phyloP scores from a whole-genome alignment of 2,888 invertebrate species.

The Drosophila multiciliata region DNA sequence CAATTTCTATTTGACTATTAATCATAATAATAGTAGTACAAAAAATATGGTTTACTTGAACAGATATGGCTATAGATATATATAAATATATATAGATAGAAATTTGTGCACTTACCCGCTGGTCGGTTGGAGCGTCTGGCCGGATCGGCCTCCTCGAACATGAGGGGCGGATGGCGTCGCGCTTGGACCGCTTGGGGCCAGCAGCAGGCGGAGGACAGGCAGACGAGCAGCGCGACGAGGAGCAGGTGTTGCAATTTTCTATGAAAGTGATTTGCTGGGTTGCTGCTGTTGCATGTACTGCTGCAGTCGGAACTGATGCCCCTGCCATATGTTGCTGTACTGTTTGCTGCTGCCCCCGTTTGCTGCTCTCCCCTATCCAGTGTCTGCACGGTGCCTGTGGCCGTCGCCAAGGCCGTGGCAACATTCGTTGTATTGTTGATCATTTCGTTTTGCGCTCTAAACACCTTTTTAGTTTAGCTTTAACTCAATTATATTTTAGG shows the following conservation, averaged over 20 bases:
- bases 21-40: background rate
- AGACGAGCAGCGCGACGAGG: constrained; percentile 66
- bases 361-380: constrained; percentile 42
- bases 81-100: background rate
- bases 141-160: constrained; percentile 89
- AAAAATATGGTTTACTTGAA: background rate
- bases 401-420: constrained; percentile 59
- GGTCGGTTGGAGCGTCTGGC: constrained; percentile 88
- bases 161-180: constrained; percentile 88
- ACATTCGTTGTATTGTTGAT: constrained; percentile 38
- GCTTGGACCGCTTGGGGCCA: constrained; percentile 64
- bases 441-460: constrained; percentile 27
- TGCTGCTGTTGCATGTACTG: constrained; percentile 21
- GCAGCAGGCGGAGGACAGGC: constrained; percentile 58
- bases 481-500: background rate
- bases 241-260: constrained; percentile 69
- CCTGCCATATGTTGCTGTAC: constrained; percentile 14
- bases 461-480: constrained; percentile 6
- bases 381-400: constrained; percentile 65
- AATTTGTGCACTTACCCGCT: constrained; percentile 87
- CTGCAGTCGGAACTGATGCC: constrained; percentile 8
- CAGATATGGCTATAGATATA: background rate
- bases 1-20: background rate
- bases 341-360: constrained; percentile 12
- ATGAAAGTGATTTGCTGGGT: constrained; percentile 37